These are phyloP conservation scores for Alcis repandata DNA, from an alignment of 2,888 invertebrate genomes.

Conservation along the genomic window DNA sequence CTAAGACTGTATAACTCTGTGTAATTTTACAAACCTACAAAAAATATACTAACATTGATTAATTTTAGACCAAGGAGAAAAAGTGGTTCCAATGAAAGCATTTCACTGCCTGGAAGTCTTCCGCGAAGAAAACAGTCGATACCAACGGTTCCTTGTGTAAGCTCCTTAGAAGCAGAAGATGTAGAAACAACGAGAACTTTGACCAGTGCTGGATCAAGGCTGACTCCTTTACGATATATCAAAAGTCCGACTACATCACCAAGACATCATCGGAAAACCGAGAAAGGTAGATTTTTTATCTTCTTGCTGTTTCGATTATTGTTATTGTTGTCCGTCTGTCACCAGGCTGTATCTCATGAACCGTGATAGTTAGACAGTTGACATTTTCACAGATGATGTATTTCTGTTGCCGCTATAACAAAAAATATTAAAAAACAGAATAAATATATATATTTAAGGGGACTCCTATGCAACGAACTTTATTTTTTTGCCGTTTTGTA, in stretches of 20 bases:
- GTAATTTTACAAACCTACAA: not conserved
- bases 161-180: conserved; percentile 84
- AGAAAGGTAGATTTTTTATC: too few species aligned
- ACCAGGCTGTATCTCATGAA: too few species aligned
- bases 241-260: conserved; percentile 85
- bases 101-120: conserved; percentile 88
- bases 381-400: too few species aligned
- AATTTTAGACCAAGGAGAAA: conserved; percentile 76
- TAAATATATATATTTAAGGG: too few species aligned
- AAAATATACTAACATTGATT: not conserved
- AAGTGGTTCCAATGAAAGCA: conserved; percentile 87
- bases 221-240: conserved; percentile 79
- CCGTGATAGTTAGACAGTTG: too few species aligned
- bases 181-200: conserved; percentile 80
- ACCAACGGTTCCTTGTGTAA: conserved; percentile 78
- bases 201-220: conserved; percentile 79
- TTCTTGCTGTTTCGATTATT: too few species aligned
- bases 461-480: too few species aligned
- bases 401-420: too few species aligned
- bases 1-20: too few species aligned
- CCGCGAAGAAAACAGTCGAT: conserved; percentile 88
- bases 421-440: too few species aligned
- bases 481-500: too few species aligned
- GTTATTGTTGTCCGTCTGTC: too few species aligned
- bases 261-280: conserved; percentile 79